These are phyloP conservation scores for Himantopus leucocephalus DNA, from an alignment of 2,113 vertebrate genomes.

Conservation along the genomic window DNA sequence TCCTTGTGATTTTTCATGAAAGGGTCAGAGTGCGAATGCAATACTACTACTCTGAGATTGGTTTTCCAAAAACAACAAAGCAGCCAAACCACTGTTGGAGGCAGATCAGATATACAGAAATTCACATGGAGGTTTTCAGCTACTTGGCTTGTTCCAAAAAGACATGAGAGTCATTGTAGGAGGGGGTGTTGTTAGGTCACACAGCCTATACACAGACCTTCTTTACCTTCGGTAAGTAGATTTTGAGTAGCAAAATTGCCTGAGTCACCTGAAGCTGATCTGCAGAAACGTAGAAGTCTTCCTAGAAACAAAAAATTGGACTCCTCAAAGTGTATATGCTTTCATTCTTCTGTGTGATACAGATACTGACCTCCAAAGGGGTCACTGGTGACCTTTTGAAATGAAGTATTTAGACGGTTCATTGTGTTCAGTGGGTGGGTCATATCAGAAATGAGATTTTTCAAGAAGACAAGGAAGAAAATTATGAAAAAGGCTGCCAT, in stretches of 20 bases:
- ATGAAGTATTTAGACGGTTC: not conserved
- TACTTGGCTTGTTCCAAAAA: not conserved
- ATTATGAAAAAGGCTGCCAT: not conserved
- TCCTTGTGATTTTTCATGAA: not conserved
- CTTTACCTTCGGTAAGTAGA: not conserved
- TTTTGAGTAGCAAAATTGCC: not conserved
- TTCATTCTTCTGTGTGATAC: not conserved
- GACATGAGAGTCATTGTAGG: fast-evolving
- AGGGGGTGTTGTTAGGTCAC: not conserved
- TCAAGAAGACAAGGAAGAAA: not conserved
- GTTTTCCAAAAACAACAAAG: not conserved
- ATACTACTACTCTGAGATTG: not conserved
- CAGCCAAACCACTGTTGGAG: not conserved
- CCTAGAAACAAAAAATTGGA: not conserved
- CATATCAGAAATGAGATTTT: not conserved
- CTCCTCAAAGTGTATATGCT: not conserved
- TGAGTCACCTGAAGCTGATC: not conserved
- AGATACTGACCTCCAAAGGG: not conserved
- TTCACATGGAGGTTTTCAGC: not conserved
- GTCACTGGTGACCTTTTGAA: not conserved
- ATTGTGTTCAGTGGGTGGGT: not conserved
- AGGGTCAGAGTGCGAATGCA: not conserved
- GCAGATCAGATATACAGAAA: not conserved
- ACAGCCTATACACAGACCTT: not conserved
- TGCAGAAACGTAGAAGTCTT: not conserved